Conservation (phyloP, 2,888 invertebrate genomes). For the Heterodera filipjevi region DNA sequence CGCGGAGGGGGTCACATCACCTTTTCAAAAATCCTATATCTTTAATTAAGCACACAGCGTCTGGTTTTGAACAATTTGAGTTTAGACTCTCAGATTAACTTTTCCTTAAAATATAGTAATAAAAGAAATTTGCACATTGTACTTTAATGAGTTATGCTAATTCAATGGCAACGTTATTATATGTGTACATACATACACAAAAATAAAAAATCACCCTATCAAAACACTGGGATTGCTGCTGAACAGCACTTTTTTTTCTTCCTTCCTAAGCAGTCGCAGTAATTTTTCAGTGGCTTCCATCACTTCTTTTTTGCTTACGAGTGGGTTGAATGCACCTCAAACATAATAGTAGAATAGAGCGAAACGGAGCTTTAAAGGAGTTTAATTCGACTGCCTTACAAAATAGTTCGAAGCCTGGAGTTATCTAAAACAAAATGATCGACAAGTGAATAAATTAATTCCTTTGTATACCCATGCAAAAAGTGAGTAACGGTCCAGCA, state of each 20-base stretch:
- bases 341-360: background rate
- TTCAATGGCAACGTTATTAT: too few relatives aligned
- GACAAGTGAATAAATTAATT: background rate
- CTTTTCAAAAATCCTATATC: too few relatives aligned
- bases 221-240: slow-evolving; percentile 40
- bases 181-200: too few relatives aligned
- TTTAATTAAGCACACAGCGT: too few relatives aligned
- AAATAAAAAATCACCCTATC: slow-evolving; percentile 31
- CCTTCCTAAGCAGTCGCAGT: slow-evolving; percentile 46
- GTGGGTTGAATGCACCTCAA: slow-evolving; percentile 52
- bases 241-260: slow-evolving; percentile 48
- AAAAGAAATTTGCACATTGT: too few relatives aligned
- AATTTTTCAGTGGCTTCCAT: slow-evolving; percentile 52
- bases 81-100: too few relatives aligned
- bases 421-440: slow-evolving; percentile 43
- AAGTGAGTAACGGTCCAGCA: slow-evolving; percentile 46
- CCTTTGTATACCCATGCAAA: slow-evolving; percentile 51
- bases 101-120: too few relatives aligned
- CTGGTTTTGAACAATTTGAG: too few relatives aligned
- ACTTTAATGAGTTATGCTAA: too few relatives aligned
- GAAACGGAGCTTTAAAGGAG: background rate
- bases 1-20: too few relatives aligned
- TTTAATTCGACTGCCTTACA: slow-evolving; percentile 33
- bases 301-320: slow-evolving; percentile 51
- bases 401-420: slow-evolving; percentile 54